Base-by-base conservation (phyloP, 2,113 vertebrate genomes). In the Nyctibius bracteatus region DNA sequence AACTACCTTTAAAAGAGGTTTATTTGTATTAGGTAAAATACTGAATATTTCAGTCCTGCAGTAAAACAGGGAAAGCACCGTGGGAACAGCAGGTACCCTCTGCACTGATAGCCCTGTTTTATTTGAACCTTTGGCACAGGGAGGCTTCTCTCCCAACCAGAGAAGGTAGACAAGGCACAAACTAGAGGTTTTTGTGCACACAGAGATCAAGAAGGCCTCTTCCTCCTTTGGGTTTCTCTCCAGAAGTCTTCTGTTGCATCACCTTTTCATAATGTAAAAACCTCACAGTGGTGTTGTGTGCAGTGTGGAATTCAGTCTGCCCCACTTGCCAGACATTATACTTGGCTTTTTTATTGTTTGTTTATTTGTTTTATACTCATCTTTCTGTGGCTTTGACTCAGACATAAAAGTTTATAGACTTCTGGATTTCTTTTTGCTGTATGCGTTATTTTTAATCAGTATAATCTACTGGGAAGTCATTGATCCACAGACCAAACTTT, bases 371-470 rank as follows among this genome's bases (percentile, higher is more conserved):
- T 97, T 79, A 90, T 95, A 61, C 68, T 94, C 72, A 92, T 89
- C 66, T 89, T 85, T 87, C 78, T 97, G 92, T 52, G 88, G 90
- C 80, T 97, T 95, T 93, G 83, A 94, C 77, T 96, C 61, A 93
- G 92, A 91, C 72, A 79, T 91, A 96, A 97, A 93, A 92, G 67
- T 96, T 97, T 96, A 90, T 79, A 96, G 84, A 87, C 67, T 67
- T 91, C 65, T 91, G 74, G 74, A 83, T 94, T 96, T 95, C 54
- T 92, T 95, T 83, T 86, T 63, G 12, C 81, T 92, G 31, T 77
- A 90, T 97, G 66, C 1, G 31, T 84, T 92, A 67, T 43, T 80
- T 75, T 67, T 49, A 91, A 79, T 85, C 81, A 66, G 17, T 66
- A 35, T 81, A 93, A 87, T 28, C 49, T 77, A 46, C 61, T 86